Conservation (phyloP, 2,113 vertebrate genomes). For the Suricata suricatta region DNA sequence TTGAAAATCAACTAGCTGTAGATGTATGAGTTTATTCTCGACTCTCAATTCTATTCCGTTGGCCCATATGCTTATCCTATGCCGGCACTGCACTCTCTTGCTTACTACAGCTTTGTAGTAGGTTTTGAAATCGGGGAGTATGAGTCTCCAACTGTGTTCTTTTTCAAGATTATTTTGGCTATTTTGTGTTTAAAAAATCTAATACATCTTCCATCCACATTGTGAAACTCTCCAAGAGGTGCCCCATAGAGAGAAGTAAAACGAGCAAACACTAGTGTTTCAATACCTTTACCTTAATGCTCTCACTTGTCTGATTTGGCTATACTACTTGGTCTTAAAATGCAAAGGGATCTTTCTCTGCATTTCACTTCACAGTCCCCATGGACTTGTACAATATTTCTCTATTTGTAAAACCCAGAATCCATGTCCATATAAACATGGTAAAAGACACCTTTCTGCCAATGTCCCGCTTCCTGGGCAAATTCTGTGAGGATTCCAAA, state of each 20-base stretch:
- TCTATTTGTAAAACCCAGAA: conserved; percentile 52
- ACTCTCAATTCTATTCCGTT: neutral
- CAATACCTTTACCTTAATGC: neutral
- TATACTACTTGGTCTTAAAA: conserved; percentile 13
- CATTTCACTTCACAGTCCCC: neutral
- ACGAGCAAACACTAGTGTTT: neutral
- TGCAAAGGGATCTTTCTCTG: neutral
- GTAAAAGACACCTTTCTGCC: conserved; percentile 28
- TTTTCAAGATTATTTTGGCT: conserved; percentile 10
- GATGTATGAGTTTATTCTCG: neutral
- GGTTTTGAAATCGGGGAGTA: conserved; percentile 11
- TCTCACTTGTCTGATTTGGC: neutral
- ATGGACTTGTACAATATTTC: neutral
- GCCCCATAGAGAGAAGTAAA: neutral
- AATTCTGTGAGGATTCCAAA: conserved; percentile 22
- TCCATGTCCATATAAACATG: neutral
- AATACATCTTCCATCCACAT: neutral
- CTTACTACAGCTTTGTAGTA: neutral
- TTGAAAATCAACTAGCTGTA: neutral
- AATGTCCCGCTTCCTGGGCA: neutral
- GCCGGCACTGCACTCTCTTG: neutral
- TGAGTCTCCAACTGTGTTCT: neutral
- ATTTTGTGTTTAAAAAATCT: neutral
- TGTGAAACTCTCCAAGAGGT: neutral
- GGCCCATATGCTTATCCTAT: too few species aligned